These are phyloP conservation scores for Drosophila lacteicornis DNA, from an alignment of 1,140 invertebrate species.

Conservation along the genomic window DNA sequence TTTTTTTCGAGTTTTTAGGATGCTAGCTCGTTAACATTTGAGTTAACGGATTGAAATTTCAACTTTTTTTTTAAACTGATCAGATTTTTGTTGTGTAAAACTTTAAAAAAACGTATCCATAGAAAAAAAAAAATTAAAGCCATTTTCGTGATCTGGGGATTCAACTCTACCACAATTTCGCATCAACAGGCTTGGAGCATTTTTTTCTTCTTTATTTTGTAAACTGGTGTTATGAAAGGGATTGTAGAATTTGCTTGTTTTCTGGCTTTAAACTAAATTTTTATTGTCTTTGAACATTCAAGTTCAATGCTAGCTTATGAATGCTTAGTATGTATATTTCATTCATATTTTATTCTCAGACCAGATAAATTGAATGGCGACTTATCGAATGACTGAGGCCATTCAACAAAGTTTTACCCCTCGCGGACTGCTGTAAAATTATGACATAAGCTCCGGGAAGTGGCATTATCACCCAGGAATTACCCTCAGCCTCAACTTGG, in stretches of 20 bases:
- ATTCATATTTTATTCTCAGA: conserved; percentile 16
- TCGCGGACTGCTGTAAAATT: conserved; percentile 34
- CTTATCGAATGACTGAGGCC: conserved; percentile 31
- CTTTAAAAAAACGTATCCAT: too few relatives aligned
- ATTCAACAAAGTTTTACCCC: conserved; percentile 32
- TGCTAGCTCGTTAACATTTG: too few relatives aligned
- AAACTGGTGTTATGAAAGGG: too few relatives aligned
- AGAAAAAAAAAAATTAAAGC: too few relatives aligned
- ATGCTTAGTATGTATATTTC: conserved; percentile 9
- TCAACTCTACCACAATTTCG: too few relatives aligned
- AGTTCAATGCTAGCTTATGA: conserved; percentile 40
- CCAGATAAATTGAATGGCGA: conserved; percentile 50
- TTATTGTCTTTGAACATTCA: conserved; percentile 7
- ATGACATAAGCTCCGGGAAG: conserved; percentile 37
- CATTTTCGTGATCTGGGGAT: too few relatives aligned
- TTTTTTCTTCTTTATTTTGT: too few relatives aligned
- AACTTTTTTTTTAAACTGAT: too few relatives aligned
- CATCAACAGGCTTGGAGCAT: too few relatives aligned
- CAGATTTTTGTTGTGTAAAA: too few relatives aligned
- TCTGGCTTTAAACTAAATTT: not conserved
- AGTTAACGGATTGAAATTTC: too few relatives aligned
- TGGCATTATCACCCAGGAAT: conserved; percentile 24
- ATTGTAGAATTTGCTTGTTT: not conserved
- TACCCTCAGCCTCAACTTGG: conserved; percentile 59
- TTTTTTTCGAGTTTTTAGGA: too few relatives aligned